phyloP scores from a whole-genome alignment of 2,888 invertebrate species.

The Hydrotaea cyrtoneurina region DNA sequence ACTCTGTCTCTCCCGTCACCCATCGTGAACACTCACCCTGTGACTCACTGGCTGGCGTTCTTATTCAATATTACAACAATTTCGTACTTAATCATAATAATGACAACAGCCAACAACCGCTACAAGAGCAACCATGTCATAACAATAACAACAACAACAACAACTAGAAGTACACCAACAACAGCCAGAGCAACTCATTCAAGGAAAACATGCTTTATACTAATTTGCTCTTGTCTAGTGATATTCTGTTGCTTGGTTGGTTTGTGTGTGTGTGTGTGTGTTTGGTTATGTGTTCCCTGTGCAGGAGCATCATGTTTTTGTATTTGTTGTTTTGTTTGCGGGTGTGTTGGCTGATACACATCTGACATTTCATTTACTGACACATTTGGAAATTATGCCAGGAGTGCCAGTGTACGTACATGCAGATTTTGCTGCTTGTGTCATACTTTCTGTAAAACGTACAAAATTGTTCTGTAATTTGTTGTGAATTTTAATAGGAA shows the following conservation, averaged over 20 bases:
- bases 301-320: not conserved
- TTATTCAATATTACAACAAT: not conserved
- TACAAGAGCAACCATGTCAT: constrained; percentile 1
- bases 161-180: not conserved
- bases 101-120: not conserved
- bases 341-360: not conserved
- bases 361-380: constrained; percentile 4
- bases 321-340: not conserved
- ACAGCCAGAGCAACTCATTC: not conserved
- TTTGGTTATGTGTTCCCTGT: not conserved
- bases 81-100: not conserved
- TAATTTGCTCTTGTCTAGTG: constrained; percentile 3
- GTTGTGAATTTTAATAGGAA: constrained; percentile 7
- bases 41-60: not conserved
- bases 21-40: too few relatives aligned
- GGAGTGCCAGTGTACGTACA: not conserved
- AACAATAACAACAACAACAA: not conserved
- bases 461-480: not conserved
- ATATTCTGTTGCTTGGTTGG: not conserved
- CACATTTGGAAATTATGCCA: not conserved
- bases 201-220: constrained; percentile 3
- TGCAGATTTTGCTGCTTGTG: not conserved
- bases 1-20: not conserved
- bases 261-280: not conserved
- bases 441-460: not conserved